phyloP scores from a whole-genome alignment of 2,888 invertebrate genomes.

The Tethea ocularis region DNA sequence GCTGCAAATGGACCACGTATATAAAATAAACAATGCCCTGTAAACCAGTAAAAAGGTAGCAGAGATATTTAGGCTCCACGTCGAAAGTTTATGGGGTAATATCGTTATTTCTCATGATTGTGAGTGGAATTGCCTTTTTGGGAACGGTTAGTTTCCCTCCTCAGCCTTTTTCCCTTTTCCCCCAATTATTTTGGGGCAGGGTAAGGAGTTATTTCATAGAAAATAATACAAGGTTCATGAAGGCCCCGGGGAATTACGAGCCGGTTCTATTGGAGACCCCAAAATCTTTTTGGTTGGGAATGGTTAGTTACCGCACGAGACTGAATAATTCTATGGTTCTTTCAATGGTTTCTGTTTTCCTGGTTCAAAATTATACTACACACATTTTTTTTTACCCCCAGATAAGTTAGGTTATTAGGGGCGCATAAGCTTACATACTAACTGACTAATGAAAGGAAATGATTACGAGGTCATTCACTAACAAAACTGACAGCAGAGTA shows the following conservation, averaged over 20 bases:
- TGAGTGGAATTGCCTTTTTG: conserved; percentile 50
- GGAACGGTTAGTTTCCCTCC: conserved; percentile 45
- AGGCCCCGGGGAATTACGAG: conserved; percentile 30
- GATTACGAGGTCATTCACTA: no score
- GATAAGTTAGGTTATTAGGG: no score
- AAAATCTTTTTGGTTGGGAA: conserved; percentile 2
- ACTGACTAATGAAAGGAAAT: no score
- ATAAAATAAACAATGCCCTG: conserved; percentile 58
- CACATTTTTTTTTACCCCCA: no score
- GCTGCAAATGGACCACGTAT: conserved; percentile 48
- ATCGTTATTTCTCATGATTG: conserved; percentile 66
- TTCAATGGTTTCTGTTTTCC: not conserved
- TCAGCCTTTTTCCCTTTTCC: conserved; percentile 30
- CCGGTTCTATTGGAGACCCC: conserved; percentile 22
- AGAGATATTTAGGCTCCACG: conserved; percentile 51
- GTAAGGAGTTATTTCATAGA: conserved; percentile 30
- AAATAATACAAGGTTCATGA: conserved; percentile 40
- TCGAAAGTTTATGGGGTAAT: conserved; percentile 62
- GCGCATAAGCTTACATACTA: no score
- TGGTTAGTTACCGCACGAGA: conserved; percentile 3
- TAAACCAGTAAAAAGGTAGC: conserved; percentile 43
- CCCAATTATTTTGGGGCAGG: conserved; percentile 42
- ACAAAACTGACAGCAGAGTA: no score
- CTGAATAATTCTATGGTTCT: conserved; percentile 5
- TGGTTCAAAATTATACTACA: not conserved